A percentile compares a stretch with the other conserved stretches of the same genome.
Evolutionary conservation across 2,888 invertebrate genomes (phyloP).

Genomic region (Griposia aprilina): DNA sequence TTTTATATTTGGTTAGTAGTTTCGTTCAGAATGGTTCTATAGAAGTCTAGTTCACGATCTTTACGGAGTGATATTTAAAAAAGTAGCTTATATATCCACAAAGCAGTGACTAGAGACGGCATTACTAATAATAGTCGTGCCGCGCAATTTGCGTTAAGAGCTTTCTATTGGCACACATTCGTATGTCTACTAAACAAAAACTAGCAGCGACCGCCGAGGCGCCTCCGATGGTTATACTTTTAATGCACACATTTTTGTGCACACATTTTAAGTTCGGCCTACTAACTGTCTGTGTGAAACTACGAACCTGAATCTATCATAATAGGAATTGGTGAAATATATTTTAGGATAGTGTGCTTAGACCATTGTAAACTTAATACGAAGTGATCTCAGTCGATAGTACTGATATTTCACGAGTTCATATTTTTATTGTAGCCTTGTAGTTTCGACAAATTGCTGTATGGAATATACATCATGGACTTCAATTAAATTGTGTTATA

Average conservation of each 20-base stretch:
- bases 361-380: conserved; percentile 63
- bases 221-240: no score
- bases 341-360: conserved; percentile 54
- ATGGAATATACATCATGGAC: background rate
- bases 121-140: background rate
- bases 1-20: conserved; percentile 12
- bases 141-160: background rate
- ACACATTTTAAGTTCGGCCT: no score
- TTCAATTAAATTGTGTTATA: background rate
- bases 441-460: background rate
- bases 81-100: background rate
- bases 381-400: conserved; percentile 79
- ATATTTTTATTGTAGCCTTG: conserved; percentile 61
- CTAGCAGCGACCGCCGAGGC: background rate
- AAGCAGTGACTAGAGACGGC: background rate
- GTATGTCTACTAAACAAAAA: no score
- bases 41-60: background rate
- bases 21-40: background rate
- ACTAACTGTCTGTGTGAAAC: no score
- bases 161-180: background rate
- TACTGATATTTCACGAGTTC: conserved; percentile 68
- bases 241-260: no score
- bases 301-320: conserved; percentile 8
- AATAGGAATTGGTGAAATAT: conserved; percentile 22
- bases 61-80: background rate